These are phyloP conservation scores for Cairina moschata DNA, from an alignment of 2,113 vertebrate genomes.

Conservation along the genomic window DNA sequence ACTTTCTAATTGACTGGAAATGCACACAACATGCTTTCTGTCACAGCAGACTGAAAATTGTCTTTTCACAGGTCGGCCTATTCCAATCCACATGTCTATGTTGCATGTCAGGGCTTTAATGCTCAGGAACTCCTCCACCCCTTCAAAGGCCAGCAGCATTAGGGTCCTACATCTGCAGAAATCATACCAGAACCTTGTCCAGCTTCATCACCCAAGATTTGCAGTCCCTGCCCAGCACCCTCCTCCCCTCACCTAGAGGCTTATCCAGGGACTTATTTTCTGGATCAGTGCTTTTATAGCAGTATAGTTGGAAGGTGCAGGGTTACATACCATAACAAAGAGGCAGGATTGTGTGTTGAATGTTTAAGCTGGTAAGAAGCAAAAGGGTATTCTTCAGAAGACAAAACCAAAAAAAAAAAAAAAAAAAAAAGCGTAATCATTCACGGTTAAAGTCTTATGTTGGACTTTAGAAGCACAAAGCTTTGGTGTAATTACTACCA, in stretches of 20 bases:
- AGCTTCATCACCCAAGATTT: not conserved
- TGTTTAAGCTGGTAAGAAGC: not conserved
- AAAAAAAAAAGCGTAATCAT: not conserved
- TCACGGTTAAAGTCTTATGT: not conserved
- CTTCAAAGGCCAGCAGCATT: not conserved
- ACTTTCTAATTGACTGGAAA: not conserved
- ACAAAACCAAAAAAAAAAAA: not conserved
- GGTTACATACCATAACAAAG: not conserved
- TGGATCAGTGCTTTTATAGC: not conserved
- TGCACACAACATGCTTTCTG: not conserved
- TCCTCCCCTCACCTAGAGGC: not conserved
- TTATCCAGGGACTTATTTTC: not conserved
- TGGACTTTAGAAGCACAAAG: not conserved
- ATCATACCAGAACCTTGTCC: not conserved
- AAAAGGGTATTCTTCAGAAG: not conserved
- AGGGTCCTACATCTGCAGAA: not conserved
- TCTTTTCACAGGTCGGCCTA: not conserved
- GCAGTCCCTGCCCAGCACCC: not conserved
- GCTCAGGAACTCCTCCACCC: not conserved
- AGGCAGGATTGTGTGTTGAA: not conserved
- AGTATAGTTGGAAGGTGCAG: not conserved
- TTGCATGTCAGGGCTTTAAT: not conserved
- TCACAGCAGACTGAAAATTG: not conserved
- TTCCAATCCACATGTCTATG: not conserved
- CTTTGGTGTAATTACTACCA: accelerated